phyloP scores from a whole-genome alignment of 2,797 vertebrate species.

The Oreochromis grahami region DNA sequence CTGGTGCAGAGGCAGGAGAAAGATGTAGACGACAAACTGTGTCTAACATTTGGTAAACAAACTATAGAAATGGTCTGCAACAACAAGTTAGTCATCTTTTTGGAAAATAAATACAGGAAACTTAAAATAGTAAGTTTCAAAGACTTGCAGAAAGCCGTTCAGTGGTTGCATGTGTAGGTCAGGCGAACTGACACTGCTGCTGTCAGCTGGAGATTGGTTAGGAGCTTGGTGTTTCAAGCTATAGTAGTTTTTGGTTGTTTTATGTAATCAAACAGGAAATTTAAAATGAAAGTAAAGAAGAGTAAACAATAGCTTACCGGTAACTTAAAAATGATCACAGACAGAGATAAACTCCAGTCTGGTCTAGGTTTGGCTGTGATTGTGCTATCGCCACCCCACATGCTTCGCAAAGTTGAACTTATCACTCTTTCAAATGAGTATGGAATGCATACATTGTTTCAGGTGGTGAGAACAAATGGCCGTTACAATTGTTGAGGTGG shows the following conservation, averaged over 20 bases:
- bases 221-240: background rate
- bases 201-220: background rate
- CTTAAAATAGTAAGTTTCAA: background rate
- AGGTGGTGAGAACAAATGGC: background rate
- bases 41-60: background rate
- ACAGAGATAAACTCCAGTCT: background rate
- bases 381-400: background rate
- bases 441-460: background rate
- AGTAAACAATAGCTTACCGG: background rate
- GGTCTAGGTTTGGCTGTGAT: background rate
- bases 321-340: background rate
- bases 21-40: background rate
- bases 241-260: background rate
- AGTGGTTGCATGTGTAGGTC: background rate
- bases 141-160: background rate
- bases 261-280: background rate
- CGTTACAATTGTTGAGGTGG: background rate
- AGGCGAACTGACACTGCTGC: background rate
- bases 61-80: background rate
- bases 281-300: background rate
- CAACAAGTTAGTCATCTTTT: background rate
- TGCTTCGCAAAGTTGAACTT: background rate
- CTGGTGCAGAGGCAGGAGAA: background rate
- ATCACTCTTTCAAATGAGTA: background rate
- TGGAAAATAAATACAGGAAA: background rate